A percentile compares a stretch with the other conserved stretches of the same genome.
Evolutionary conservation across 92 coral and sea anemone genomes (phyloP).

Genomic region (Galaxea fascicularis): DNA sequence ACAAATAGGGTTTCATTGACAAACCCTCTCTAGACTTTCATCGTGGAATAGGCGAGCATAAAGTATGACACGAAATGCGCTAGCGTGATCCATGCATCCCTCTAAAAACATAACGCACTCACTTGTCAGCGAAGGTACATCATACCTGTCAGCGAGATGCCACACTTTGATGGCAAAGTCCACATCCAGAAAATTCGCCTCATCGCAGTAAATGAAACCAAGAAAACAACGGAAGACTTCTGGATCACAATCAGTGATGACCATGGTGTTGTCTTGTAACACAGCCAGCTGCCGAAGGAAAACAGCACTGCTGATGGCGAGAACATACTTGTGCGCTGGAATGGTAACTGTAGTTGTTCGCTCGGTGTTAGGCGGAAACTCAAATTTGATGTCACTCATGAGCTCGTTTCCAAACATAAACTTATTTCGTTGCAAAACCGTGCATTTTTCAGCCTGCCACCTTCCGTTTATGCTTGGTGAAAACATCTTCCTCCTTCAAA

Average conservation of each 20-base stretch:
- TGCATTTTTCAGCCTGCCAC: neutral
- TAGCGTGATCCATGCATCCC: neutral
- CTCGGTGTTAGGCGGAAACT: neutral
- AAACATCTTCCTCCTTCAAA: neutral
- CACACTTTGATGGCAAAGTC: neutral
- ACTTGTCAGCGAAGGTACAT: neutral
- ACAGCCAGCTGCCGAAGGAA: slow-evolving; percentile 7
- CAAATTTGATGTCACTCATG: neutral
- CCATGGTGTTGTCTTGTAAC: neutral
- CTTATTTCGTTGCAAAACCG: neutral
- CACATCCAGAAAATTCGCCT: neutral
- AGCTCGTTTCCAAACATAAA: neutral
- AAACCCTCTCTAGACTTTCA: neutral
- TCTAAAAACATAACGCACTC: neutral
- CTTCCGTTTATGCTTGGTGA: neutral
- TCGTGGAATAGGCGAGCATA: neutral
- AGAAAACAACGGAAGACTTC: neutral
- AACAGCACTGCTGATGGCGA: slow-evolving; percentile 7
- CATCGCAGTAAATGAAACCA: neutral
- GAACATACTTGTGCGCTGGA: slow-evolving; percentile 1
- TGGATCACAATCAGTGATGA: neutral
- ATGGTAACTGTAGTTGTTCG: neutral
- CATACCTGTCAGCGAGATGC: slow-evolving; percentile 1
- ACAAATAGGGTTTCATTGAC: no score
- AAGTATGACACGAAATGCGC: neutral